These are phyloP conservation scores for Sarcophaga subvicina DNA, from an alignment of 2,888 invertebrate genomes.

Conservation along the genomic window DNA sequence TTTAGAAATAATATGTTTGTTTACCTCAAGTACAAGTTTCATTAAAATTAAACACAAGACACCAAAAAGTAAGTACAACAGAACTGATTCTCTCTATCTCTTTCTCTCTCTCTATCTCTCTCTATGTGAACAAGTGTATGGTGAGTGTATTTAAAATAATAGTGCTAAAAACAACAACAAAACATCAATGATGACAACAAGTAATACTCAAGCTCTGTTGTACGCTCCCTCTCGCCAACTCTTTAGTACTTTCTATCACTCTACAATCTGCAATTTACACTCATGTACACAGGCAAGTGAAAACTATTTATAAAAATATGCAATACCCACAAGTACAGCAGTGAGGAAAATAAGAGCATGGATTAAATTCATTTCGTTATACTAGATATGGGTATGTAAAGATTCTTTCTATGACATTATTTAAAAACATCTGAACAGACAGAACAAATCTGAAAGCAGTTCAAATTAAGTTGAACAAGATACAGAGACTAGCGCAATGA, in stretches of 20 bases:
- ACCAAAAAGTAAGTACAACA: conserved; percentile 31
- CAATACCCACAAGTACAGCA: conserved; percentile 6
- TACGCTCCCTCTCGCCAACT: not conserved
- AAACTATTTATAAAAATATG: conserved; percentile 31
- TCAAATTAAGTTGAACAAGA: too few species aligned
- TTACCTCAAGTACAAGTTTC: conserved; percentile 60
- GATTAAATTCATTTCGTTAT: too few species aligned
- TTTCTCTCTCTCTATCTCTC: too few species aligned
- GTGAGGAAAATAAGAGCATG: conserved; percentile 1
- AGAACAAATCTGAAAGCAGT: too few species aligned
- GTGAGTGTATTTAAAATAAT: not conserved
- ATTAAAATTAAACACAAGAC: conserved; percentile 60
- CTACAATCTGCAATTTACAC: not conserved
- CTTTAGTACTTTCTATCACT: too few species aligned
- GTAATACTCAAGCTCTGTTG: not conserved
- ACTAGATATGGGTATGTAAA: too few species aligned
- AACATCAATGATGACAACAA: conserved; percentile 18
- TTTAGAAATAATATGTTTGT: conserved; percentile 42
- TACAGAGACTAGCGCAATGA: too few species aligned
- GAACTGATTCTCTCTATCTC: not conserved
- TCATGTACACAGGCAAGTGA: conserved; percentile 20
- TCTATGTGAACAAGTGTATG: too few species aligned
- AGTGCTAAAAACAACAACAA: not conserved
- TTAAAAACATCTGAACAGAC: too few species aligned
- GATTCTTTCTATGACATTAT: too few species aligned